phyloP scores from a whole-genome alignment of 2,888 invertebrate genomes.

The Ganaspis brasiliensis region DNA sequence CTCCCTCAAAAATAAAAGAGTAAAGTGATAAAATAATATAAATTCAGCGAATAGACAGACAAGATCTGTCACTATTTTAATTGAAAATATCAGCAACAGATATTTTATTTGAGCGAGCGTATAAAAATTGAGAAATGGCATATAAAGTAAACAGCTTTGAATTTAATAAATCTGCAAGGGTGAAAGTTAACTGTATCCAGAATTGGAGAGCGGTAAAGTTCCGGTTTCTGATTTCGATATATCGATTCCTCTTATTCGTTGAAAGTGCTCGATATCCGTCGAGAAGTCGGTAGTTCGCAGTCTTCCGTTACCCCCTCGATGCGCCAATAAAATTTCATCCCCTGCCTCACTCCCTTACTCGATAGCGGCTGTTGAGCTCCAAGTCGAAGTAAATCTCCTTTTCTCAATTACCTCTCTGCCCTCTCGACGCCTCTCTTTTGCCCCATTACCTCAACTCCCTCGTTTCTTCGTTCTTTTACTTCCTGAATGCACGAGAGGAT shows the following conservation, averaged over 20 bases:
- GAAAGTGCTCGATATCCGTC: constrained; percentile 6
- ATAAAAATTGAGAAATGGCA: neutral
- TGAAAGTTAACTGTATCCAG: constrained; percentile 1
- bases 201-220: constrained; percentile 9
- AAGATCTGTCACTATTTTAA: too few species aligned
- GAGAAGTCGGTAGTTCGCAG: constrained; percentile 17
- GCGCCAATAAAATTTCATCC: constrained; percentile 6
- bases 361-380: constrained; percentile 45
- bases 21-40: too few species aligned
- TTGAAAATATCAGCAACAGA: too few species aligned
- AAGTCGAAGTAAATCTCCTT: constrained; percentile 78
- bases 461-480: constrained; percentile 29
- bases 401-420: constrained; percentile 78
- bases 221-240: constrained; percentile 33
- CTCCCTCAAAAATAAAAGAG: too few species aligned
- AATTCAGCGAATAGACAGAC: too few species aligned
- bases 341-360: neutral
- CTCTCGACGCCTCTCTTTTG: constrained; percentile 51
- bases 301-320: constrained; percentile 24
- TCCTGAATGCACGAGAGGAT: constrained; percentile 37
- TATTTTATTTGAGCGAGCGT: neutral
- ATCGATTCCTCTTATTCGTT: constrained; percentile 19
- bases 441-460: constrained; percentile 56
- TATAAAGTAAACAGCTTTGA: neutral
- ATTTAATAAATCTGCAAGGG: constrained; percentile 8